Conservation (phyloP, 2,888 invertebrate species). For the Amorpha juglandis region DNA sequence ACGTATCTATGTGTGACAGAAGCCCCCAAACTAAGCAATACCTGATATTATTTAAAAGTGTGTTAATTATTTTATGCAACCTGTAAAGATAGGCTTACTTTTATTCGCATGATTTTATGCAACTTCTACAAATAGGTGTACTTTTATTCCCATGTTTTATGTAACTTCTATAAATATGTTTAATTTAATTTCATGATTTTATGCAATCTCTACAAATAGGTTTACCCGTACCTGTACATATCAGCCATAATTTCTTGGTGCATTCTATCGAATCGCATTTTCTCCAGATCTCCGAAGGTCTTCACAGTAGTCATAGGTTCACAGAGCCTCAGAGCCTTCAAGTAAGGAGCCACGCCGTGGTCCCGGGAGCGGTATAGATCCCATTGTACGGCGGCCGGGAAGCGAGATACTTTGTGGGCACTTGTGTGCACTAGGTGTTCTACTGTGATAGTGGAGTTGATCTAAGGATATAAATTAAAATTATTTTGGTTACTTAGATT, state of each 20-base stretch:
- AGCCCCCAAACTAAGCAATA: too few relatives aligned
- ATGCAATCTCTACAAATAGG: not conserved
- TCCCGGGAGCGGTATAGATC: conserved; percentile 86
- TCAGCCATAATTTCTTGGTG: conserved; percentile 86
- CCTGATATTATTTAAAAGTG: too few relatives aligned
- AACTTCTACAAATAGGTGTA: conserved; percentile 48
- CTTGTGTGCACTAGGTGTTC: conserved; percentile 86
- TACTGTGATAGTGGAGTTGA: conserved; percentile 84
- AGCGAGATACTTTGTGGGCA: conserved; percentile 86
- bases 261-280: conserved; percentile 82
- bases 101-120: too few relatives aligned
- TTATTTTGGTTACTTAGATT: not conserved
- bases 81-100: conserved; percentile 49
- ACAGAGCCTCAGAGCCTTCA: conserved; percentile 87
- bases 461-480: conserved; percentile 60
- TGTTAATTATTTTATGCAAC: too few relatives aligned
- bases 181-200: conserved; percentile 45
- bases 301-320: conserved; percentile 79
- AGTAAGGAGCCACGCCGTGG: conserved; percentile 91
- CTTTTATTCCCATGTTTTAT: too few relatives aligned
- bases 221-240: conserved; percentile 89
- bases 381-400: conserved; percentile 77
- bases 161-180: conserved; percentile 27
- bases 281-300: conserved; percentile 84
- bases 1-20: too few relatives aligned